Base-by-base conservation (phyloP, 2,113 vertebrate species). In the Plestiodon gilberti region DNA sequence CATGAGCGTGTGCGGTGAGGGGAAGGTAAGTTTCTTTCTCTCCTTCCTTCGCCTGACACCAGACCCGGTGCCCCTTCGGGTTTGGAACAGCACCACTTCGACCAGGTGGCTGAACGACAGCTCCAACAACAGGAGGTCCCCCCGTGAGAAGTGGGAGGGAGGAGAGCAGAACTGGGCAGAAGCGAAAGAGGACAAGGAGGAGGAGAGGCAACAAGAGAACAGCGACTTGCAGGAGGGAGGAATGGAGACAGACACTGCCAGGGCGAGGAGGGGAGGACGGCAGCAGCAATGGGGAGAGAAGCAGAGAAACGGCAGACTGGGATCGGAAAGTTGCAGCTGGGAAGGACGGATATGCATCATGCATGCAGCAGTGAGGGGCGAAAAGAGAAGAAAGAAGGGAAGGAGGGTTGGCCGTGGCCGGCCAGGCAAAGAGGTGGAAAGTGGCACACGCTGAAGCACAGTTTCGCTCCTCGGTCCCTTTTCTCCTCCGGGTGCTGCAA, bases 231-330 rank as follows among this genome's bases (percentile, higher is more conserved):
- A 15, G 59, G 23, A 22, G 23, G 7, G 78, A 23, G n/a, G 28
- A 52, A 10, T 0, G 20, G 35, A n/a, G n/a, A n/a, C n/a, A 7
- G 11, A 17, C 4, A 1, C 28, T 2, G n/a, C 17, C 23, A 40
- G 35, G 17, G 14, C 11, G 5, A 15, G 3, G 65, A 22, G 20
- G n/a, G 43, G 43, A 52, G 38, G 15, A 4, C 23, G 23, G 28
- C n/a, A n/a, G n/a, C n/a, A n/a, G n/a, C n/a, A 62, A 62, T 57
- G 28, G 8, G 62, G 30, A 15, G 6, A 15, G 10, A 20, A 10
- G 64, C 33, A 22, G 61, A 6, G 35, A 13, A 8, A 80, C n/a
- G 52, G 43, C 5, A 38, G 20, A 52, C 13, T 6, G 57, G 20
- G 15, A 43, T 4, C 33, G n/a, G 55, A 38, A 15, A 28, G 57